phyloP scores from a whole-genome alignment of 2,113 vertebrate species.

The Pipa parva region DNA sequence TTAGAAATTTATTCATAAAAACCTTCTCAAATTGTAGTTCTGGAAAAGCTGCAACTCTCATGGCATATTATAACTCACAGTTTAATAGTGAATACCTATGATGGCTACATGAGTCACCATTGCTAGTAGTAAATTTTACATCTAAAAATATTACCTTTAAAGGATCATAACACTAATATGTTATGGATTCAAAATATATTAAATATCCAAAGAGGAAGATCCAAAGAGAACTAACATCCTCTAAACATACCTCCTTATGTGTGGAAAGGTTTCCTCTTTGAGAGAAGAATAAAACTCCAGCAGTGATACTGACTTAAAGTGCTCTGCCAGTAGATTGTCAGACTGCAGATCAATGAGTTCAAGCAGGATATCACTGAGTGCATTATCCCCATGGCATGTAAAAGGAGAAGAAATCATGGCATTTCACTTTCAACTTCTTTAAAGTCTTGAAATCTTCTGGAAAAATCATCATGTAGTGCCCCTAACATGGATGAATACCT shows the following conservation, averaged over 20 bases:
- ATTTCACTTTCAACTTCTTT: neutral
- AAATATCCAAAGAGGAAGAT: slow-evolving; percentile 4
- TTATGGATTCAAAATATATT: no score
- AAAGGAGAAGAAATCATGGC: neutral
- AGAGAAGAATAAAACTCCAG: slow-evolving; percentile 42
- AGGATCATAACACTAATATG: no score
- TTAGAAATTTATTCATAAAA: no score
- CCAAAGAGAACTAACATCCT: slow-evolving; percentile 39
- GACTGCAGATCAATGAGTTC: slow-evolving; percentile 46
- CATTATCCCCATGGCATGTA: slow-evolving; percentile 2
- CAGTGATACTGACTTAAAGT: slow-evolving; percentile 41
- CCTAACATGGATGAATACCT: slow-evolving; percentile 17
- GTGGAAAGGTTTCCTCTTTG: slow-evolving; percentile 43
- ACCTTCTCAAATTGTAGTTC: no score
- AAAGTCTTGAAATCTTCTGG: neutral
- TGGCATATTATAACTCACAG: no score
- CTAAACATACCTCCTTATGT: slow-evolving; percentile 43
- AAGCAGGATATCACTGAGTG: no score
- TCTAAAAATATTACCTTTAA: no score
- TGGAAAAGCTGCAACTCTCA: no score
- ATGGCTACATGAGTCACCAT: no score
- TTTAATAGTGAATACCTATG: no score
- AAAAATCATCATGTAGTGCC: slow-evolving; percentile 4
- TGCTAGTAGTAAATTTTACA: no score
- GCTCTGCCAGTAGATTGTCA: slow-evolving; percentile 27